phyloP scores from a whole-genome alignment of 2,888 invertebrate genomes.

The Meloe dianella region DNA sequence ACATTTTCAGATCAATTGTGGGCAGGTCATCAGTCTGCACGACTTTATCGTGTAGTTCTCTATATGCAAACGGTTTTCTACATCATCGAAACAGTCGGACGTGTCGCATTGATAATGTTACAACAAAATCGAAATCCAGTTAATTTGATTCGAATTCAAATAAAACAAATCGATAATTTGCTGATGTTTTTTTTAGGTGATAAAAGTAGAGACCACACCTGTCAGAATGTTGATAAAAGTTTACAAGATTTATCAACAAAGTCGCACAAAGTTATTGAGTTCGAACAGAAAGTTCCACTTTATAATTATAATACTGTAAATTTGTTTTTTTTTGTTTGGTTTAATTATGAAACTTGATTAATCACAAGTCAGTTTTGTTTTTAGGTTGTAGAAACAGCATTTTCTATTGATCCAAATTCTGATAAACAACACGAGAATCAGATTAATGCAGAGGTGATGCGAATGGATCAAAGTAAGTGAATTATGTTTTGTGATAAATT shows the following conservation, averaged over 20 bases:
- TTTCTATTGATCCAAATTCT: not conserved
- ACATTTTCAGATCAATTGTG: constrained; percentile 52
- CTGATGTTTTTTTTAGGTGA: constrained; percentile 35
- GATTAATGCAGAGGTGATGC: not conserved
- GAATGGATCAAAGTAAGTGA: constrained; percentile 4
- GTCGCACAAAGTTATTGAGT: not conserved
- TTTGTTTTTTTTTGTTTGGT: not conserved
- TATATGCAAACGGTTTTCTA: constrained; percentile 55
- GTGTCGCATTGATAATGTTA: constrained; percentile 46
- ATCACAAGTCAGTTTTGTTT: no score
- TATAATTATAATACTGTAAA: not conserved
- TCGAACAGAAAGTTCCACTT: not conserved
- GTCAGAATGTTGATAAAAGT: constrained; percentile 37
- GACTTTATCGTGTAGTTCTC: constrained; percentile 58
- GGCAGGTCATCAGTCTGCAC: constrained; percentile 59
- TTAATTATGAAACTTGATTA: no score
- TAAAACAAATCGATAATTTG: not conserved
- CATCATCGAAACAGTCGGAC: constrained; percentile 47
- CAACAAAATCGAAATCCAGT: constrained; percentile 43
- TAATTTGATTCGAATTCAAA: not conserved
- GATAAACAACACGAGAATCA: constrained; percentile 5
- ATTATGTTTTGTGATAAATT: not conserved
- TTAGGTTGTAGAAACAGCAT: constrained; percentile 6
- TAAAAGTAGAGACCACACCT: constrained; percentile 41
- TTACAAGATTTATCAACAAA: constrained; percentile 38